Conservation (phyloP, 2,113 vertebrate genomes). For the Mionectes macconnelli region DNA sequence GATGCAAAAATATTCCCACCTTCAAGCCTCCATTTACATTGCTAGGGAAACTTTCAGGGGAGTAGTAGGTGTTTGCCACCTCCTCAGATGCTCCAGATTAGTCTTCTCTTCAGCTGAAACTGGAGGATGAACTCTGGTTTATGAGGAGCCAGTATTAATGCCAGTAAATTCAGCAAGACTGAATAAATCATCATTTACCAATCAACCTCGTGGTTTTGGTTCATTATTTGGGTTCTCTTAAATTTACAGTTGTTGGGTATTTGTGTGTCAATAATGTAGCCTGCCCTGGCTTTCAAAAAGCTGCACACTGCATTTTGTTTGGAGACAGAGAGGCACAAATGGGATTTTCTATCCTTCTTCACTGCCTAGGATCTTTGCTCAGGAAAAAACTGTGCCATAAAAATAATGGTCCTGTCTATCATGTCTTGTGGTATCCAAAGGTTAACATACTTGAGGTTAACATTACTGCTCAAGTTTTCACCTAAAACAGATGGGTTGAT, state of each 20-base stretch:
- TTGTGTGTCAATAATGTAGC: not conserved
- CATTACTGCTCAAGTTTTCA: constrained; percentile 61
- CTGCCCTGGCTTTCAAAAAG: constrained; percentile 67
- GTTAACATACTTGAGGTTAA: constrained; percentile 62
- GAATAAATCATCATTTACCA: not conserved
- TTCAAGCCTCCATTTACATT: not conserved
- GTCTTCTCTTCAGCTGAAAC: not conserved
- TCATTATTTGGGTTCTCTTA: not conserved
- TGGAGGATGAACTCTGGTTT: not conserved
- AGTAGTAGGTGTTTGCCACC: not conserved
- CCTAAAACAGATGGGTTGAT: constrained; percentile 58
- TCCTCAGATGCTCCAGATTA: not conserved
- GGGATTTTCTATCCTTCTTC: constrained; percentile 58
- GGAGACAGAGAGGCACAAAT: constrained; percentile 61
- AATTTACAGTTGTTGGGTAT: constrained; percentile 30
- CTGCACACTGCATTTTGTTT: constrained; percentile 62
- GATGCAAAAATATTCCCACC: not conserved
- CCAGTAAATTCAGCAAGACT: not conserved
- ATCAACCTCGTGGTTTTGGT: not conserved
- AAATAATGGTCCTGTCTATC: constrained; percentile 72
- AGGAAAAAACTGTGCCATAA: constrained; percentile 59
- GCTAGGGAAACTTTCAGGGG: not conserved
- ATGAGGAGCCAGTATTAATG: not conserved
- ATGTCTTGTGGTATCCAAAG: constrained; percentile 64
- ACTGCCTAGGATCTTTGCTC: constrained; percentile 36